phyloP scores from a whole-genome alignment of 2,113 vertebrate species.

The Thamnaconus septentrionalis region DNA sequence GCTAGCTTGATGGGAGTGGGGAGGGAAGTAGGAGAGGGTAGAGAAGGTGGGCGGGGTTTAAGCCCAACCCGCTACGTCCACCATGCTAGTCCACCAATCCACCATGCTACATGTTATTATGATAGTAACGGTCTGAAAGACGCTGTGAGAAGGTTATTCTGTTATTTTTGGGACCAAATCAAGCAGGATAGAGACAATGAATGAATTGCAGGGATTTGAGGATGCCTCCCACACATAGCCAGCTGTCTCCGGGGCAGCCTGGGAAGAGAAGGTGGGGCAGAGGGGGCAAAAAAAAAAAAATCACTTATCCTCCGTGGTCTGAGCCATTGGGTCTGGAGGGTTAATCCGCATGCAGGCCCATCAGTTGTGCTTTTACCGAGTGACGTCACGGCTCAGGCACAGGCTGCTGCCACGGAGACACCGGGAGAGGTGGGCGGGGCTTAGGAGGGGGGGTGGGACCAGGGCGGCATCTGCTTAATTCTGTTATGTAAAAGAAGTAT shows the following conservation, averaged over 20 bases:
- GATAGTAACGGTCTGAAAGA: constrained; percentile 21
- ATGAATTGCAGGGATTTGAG: constrained; percentile 71
- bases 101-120: no score
- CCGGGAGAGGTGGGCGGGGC: constrained; percentile 21
- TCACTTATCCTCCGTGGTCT: constrained; percentile 71
- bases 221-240: constrained; percentile 69
- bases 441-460: neutral
- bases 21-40: neutral
- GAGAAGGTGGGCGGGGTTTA: no score
- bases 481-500: constrained; percentile 75
- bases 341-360: constrained; percentile 75
- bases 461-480: constrained; percentile 65
- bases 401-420: constrained; percentile 58
- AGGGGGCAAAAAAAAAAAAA: constrained; percentile 28
- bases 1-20: neutral
- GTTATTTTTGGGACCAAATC: constrained; percentile 52
- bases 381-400: constrained; percentile 69
- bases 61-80: no score
- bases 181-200: constrained; percentile 69
- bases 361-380: constrained; percentile 76
- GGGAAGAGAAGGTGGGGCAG: constrained; percentile 6
- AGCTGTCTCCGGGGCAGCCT: constrained; percentile 65
- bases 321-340: constrained; percentile 70
- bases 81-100: no score
- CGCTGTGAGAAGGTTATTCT: constrained; percentile 43